phyloP scores from a whole-genome alignment of 2,888 invertebrate genomes.

The Macaria notata region DNA sequence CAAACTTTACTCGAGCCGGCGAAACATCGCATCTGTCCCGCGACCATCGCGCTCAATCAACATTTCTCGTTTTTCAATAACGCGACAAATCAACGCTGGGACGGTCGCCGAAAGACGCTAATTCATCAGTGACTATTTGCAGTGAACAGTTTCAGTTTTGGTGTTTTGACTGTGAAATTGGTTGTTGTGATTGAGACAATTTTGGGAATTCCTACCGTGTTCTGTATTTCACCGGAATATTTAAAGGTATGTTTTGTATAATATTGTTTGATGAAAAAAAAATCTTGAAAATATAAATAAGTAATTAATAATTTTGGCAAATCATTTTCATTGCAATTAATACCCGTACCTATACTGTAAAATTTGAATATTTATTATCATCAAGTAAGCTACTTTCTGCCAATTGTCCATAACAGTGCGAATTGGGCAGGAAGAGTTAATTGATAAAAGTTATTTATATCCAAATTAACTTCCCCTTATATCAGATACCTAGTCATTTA shows the following conservation, averaged over 20 bases:
- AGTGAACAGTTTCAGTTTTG: conserved; percentile 55
- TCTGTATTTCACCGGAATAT: conserved; percentile 2
- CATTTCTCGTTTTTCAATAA: conserved; percentile 29
- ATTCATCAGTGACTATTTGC: conserved; percentile 55
- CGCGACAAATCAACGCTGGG: conserved; percentile 15
- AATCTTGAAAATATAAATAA: too few relatives aligned
- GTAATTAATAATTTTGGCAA: too few relatives aligned
- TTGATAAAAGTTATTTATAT: too few relatives aligned
- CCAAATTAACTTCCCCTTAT: too few relatives aligned
- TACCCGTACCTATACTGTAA: too few relatives aligned
- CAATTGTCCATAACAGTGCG: too few relatives aligned
- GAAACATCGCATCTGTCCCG: conserved; percentile 6
- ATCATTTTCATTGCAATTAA: too few relatives aligned
- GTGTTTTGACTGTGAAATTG: conserved; percentile 66
- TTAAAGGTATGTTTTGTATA: conserved; percentile 11
- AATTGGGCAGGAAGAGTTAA: too few relatives aligned
- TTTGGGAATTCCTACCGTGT: conserved; percentile 23
- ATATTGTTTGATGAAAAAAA: too few relatives aligned
- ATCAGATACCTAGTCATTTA: too few relatives aligned
- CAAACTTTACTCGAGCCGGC: conserved; percentile 74
- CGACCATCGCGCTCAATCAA: conserved; percentile 35
- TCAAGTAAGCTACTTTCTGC: too few relatives aligned
- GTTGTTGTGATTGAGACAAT: conserved; percentile 49
- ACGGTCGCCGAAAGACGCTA: conserved; percentile 35
- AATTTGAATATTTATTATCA: too few relatives aligned